These are phyloP conservation scores for Nipponia nippon DNA, from an alignment of 2,113 vertebrate species.

Conservation along the genomic window DNA sequence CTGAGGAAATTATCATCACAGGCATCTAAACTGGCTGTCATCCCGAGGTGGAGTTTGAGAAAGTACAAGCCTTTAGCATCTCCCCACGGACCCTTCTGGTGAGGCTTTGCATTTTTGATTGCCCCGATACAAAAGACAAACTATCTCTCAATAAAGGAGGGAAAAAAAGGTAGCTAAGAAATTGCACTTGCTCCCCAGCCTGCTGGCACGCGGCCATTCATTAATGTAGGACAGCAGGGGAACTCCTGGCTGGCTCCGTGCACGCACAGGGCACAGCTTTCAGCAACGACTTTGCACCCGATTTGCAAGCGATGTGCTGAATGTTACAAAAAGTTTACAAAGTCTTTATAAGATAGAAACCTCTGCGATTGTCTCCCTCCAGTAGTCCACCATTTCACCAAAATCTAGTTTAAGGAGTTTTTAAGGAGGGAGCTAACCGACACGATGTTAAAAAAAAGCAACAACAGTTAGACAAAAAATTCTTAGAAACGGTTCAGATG, in stretches of 20 bases:
- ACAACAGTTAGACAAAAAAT: neutral
- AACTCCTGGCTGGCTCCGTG: neutral
- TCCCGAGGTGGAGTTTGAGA: neutral
- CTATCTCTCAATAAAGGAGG: neutral
- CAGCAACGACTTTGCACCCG: neutral
- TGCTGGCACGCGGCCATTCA: neutral
- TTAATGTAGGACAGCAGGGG: neutral
- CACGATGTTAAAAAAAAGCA: neutral
- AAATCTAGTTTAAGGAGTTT: neutral
- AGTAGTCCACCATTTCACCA: neutral
- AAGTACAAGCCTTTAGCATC: neutral
- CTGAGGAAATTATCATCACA: slow-evolving; percentile 18
- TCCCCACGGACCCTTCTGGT: neutral
- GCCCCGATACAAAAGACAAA: neutral
- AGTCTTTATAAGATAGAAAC: neutral
- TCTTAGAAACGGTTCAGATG: neutral
- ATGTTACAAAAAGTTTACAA: neutral
- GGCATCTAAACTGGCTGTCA: slow-evolving; percentile 31
- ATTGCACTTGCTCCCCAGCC: neutral
- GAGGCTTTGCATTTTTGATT: neutral
- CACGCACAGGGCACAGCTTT: neutral
- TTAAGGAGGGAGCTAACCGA: neutral
- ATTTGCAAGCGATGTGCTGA: neutral
- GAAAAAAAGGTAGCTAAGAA: neutral
- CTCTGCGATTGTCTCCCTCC: neutral